Evolutionary conservation across 1,140 invertebrate genomes (phyloP), one percentile per base, ranked within the genome.

Genomic region (Bombus affinis): DNA sequence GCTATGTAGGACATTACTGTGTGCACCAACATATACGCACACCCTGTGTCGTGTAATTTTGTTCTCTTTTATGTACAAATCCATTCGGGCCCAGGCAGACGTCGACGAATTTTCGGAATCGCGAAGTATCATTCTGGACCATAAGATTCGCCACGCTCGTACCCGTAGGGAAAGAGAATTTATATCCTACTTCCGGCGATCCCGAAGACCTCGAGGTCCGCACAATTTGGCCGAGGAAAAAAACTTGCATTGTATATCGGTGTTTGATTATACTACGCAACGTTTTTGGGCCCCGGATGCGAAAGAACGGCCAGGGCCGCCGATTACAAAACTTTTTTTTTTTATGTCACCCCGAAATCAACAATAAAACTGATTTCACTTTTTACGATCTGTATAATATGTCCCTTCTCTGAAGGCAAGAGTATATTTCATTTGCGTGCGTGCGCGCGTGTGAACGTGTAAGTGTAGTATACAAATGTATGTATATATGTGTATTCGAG

Each of bases 181-280:
- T 28, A 35, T 72, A 47, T 79, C 59, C 32, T 44, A 53, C 70
- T 81, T 78, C 35, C 53, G 79, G 65, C 90, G 79, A 90, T 89
- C 73, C 85, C 71, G 85, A 84, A 39, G 72, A 83, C 76, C 85
- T 76, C 86, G 86, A 80, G 74, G 75, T 53, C 77, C 42, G 77
- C 39, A 0, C 25, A 71, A 68, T 39, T 82, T 89, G 86, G 88
- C 92, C 91, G 91, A 90, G 92, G 92, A 88, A 77, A 92, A 92
- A 92, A 91, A 92, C 89, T 93, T 92, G 93, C 91, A 90, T 92
- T 90, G 85, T 88, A 92, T 92, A 92, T 93, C 92, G 93, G 89
- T 92, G 92, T 94, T 94, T 94, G 94, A 95, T 95, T 95, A 95
- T 94, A 95, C 93, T 94, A 95, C 93, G 94, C 93, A 95, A 95